Evolutionary conservation across 2,113 vertebrate species (phyloP), one percentile per base, ranked within the genome.

Genomic region (Rhodinocichla rosea): DNA sequence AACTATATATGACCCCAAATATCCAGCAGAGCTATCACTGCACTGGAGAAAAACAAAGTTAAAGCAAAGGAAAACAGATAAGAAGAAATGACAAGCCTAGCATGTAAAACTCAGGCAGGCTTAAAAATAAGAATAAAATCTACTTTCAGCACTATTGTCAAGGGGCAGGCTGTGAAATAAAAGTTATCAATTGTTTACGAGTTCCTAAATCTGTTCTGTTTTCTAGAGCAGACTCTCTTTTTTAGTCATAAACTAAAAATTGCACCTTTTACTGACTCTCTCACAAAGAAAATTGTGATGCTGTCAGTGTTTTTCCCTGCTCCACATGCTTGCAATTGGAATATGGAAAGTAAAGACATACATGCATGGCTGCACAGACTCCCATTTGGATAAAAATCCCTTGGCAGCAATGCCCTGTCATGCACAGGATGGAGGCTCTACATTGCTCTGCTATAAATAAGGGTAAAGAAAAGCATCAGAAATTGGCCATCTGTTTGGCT

Each of bases 401-500:
- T 62, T 73, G 73, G 35, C 27, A 85, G 42, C 53, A 65, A 24
- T 9, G 7, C 2, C n/a, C 23, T 53, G 49, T 32, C 28, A 59
- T 1, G 6, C 16, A 40, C 30, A 64, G 26, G 35, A 49, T 22
- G 4, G 11, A 87, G 44, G 49, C 69, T 22, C 33, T 89, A 28
- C 44, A 45, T 13, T 55, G 10, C 17, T 67, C 22, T 74, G 42
- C 42, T 77, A 83, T 35, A 79, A 94, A 92, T 23, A 67, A 69
- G 44, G 13, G 21, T 68, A 81, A 83, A 68, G 22, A 76, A 57
- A 87, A 37, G n/a, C 42, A 90, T 33, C 35, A 47, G 59, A 91
- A 87, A 86, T 16, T 33, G 15, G 47, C 82, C 90, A 91, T 94
- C 91, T 95, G 87, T 87, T 88, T 77, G 59, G 78, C 81, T 82